Evolutionary conservation across 2,113 vertebrate genomes (phyloP), one percentile per base, ranked within the genome.

Genomic region (Aldabrachelys gigantea): DNA sequence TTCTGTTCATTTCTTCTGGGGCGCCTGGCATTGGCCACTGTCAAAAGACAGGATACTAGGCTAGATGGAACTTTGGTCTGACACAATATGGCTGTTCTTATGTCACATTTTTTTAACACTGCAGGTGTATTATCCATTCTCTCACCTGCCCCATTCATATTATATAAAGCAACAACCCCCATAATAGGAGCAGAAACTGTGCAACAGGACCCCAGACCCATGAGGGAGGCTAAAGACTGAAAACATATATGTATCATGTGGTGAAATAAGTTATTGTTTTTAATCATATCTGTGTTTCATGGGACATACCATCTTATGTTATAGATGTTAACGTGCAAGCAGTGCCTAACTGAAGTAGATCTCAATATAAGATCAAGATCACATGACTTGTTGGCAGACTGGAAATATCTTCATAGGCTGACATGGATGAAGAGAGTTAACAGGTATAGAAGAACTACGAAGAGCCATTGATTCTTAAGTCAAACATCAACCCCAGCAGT

Each of bases 401-500:
- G 85, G 92, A 96, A 96, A 94, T 96, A 85, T 96, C 85, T 47
- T 97, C 53, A 93, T 95, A 87, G 94, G 94, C 85, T 96, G 85
- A 65, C 44, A 25, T 78, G 35, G 86, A 80, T 91, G 72, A 57
- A 57, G 83, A 92, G 72, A 94, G 49, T 62, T 94, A n/a, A 24
- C 50, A 52, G 72, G 78, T 91, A 86, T 19, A 92, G 72, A 38
- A 83, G 82, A 65, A 79, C 14, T 25, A 49, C 50, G 89, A 93
- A 94, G 3, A 22, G 2, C 16, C 12, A 31, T 21, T 69, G 25
- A 24, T 93, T 92, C 79, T 92, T 75, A 95, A 94, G 90, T 89
- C 49, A 96, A 85, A 86, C 53, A 31, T 94, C 80, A 82, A 44
- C 62, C 31, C 31, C n/a, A n/a, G 62, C 31, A n/a, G 31, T 35